Evolutionary conservation across 2,888 invertebrate species (phyloP), one percentile per base, ranked within the genome.

Genomic region (Phyto melanocephala): DNA sequence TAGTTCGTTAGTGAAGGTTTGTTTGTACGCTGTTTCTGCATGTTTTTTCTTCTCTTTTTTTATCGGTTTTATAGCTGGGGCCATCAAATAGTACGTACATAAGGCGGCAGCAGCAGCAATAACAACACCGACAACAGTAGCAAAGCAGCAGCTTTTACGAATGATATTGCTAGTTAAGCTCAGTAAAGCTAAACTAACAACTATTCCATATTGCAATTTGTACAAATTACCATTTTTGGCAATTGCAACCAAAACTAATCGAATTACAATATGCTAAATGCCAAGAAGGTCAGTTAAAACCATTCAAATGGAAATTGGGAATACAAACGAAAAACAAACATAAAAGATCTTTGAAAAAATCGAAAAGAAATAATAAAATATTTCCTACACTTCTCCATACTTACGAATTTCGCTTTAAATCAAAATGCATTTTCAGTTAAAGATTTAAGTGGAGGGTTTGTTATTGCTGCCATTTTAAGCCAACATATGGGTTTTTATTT

Each of bases 211-310:
- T 80, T 86, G 88, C 88, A 88, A 88, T 88, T 88, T 88, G 88
- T 88, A 86, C 88, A 88, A 87, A 88, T 88, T 88, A 88, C 88
- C 88, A 88, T 88, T 88, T 88, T 88, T 88, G 88, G 88, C 74
- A 84, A 86, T 87, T 82, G 82, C 82, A 79, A 60, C 79, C 82
- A 82, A 82, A 82, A 82, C 84, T 84, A 84, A 84, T 84, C 81
- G 81, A 84, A 84, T 84, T 84, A 81, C 79, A 84, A 84, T 84
- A 84, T 84, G 81, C 84, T 84, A 84, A 84, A 81, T 84, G 84
- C 84, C 81, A 84, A 80, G 80, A 80, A 83, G 83, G 83, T 82
- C 82, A 82, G 82, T 82, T 80, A 58, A 75, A 79, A 79, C 79
- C 71, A 79, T 79, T 82, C 82, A 79, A 82, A 79, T 82, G 79